Conservation (phyloP, 2,888 invertebrate species). For the Laspeyria flexula region DNA sequence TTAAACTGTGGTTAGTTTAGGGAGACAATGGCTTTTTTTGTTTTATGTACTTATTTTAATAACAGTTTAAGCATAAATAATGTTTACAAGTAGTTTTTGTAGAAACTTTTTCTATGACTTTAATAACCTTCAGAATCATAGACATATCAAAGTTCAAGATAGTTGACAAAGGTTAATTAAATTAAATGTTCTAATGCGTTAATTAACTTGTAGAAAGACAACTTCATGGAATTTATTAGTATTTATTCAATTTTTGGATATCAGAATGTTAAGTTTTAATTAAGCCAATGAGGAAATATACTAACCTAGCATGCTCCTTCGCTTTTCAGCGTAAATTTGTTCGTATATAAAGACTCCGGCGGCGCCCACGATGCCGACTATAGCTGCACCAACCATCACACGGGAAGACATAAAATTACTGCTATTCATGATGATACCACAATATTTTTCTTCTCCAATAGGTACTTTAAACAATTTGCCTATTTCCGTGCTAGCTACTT, state of each 20-base stretch:
- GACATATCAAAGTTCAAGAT: constrained; percentile 20
- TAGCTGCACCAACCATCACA: constrained; percentile 76
- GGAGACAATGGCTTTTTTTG: no score
- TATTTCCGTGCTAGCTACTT: constrained; percentile 6
- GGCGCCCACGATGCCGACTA: constrained; percentile 80
- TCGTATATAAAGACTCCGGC: constrained; percentile 82
- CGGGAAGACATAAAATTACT: constrained; percentile 63
- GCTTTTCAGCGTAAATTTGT: constrained; percentile 78
- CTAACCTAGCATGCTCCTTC: constrained; percentile 78
- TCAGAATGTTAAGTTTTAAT: neutral
- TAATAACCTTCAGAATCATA: constrained; percentile 5
- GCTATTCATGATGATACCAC: constrained; percentile 31
- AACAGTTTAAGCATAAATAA: no score
- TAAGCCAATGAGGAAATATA: constrained; percentile 14
- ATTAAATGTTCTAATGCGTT: neutral
- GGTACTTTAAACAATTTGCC: constrained; percentile 2
- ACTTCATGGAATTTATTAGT: no score
- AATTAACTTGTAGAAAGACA: no score
- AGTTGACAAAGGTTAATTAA: neutral
- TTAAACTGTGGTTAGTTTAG: no score
- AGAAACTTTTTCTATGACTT: no score
- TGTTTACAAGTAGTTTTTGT: no score
- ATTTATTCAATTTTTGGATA: neutral
- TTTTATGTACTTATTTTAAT: no score
- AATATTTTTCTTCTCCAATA: neutral